phyloP scores from a whole-genome alignment of 2,113 vertebrate species.

The Phycodurus eques region DNA sequence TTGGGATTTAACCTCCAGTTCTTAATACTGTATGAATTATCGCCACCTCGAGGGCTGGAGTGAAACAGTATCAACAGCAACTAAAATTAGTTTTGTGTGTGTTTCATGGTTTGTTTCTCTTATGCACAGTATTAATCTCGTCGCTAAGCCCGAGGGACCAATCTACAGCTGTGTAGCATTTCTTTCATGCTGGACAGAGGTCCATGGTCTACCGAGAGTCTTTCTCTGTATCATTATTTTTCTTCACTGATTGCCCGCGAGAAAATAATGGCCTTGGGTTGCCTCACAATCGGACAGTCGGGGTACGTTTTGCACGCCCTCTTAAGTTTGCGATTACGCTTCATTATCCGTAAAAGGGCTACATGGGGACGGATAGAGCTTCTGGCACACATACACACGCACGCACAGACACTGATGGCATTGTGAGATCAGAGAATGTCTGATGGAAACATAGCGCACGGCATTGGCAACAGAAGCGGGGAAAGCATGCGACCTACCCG shows the following conservation, averaged over 20 bases:
- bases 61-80: neutral
- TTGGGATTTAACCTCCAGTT: no score
- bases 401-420: neutral
- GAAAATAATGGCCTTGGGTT: neutral
- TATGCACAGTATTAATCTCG: neutral
- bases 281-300: neutral
- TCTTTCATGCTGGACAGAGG: neutral
- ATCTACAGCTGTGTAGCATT: neutral
- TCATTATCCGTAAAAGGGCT: slow-evolving; percentile 3
- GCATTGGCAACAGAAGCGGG: slow-evolving; percentile 36
- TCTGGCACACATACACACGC: no score
- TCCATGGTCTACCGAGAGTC: neutral
- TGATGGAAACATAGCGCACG: slow-evolving; percentile 43
- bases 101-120: neutral
- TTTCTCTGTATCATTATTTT: slow-evolving; percentile 1
- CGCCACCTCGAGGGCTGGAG: neutral
- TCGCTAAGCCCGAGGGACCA: neutral
- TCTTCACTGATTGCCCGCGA: slow-evolving; percentile 1
- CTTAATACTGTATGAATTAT: neutral
- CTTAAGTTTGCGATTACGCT: neutral
- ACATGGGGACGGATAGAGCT: neutral
- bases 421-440: slow-evolving; percentile 30
- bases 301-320: neutral
- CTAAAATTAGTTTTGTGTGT: no score
- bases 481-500: slow-evolving; percentile 87